phyloP scores from a whole-genome alignment of 2,797 vertebrate genomes.

The Darevskia nairensis region DNA sequence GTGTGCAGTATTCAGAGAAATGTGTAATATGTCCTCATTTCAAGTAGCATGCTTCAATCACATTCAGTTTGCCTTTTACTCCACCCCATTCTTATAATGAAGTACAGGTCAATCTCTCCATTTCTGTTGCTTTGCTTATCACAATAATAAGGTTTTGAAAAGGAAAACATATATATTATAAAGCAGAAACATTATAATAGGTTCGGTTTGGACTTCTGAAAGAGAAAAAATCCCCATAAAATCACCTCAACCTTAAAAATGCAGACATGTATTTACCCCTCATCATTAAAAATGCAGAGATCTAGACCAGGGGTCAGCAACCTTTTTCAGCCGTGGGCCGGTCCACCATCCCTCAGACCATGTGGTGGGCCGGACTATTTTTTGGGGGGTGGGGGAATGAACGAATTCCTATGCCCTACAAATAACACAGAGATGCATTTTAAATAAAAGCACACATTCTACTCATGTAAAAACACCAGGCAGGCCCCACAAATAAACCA shows the following conservation, averaged over 20 bases:
- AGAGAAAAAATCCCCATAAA: background rate
- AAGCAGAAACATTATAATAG: conserved; percentile 29
- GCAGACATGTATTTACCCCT: background rate
- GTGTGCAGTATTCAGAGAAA: conserved; percentile 29
- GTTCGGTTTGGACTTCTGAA: background rate
- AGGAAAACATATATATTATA: background rate
- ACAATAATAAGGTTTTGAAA: background rate
- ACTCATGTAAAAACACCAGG: too few species aligned
- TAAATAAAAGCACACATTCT: too few species aligned
- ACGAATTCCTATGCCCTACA: too few species aligned
- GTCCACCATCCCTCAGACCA: too few species aligned
- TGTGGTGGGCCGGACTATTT: too few species aligned
- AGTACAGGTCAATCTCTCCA: conserved; percentile 19
- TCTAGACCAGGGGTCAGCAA: too few species aligned
- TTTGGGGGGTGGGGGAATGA: too few species aligned
- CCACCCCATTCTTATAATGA: background rate
- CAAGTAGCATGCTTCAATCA: conserved; percentile 33
- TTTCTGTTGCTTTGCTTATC: background rate
- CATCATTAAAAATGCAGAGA: too few species aligned
- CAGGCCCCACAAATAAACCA: too few species aligned
- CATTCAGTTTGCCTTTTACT: background rate
- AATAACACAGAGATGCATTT: too few species aligned
- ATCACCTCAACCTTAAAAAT: background rate
- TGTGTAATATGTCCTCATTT: conserved; percentile 12
- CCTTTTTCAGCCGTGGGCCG: too few species aligned